Percentiles rank a stretch among this genome's conserved stretches.
Conservation (phyloP, 2,113 vertebrate genomes). For the Plestiodon gilberti region DNA sequence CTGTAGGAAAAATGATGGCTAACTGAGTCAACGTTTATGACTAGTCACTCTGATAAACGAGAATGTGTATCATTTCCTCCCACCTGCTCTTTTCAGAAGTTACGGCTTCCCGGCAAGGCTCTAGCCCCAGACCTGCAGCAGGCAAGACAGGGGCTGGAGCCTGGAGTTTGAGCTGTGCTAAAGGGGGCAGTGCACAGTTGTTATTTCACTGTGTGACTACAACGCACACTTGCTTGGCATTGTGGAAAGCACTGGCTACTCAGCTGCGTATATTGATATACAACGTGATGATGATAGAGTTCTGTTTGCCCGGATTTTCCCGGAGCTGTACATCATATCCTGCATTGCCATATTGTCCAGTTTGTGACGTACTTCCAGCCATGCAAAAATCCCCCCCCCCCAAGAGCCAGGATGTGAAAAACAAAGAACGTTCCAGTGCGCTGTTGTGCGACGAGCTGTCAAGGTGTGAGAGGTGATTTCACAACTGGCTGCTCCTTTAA, state of each 20-base stretch:
- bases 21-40: background rate
- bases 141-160: no score
- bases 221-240: no score
- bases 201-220: no score
- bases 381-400: background rate
- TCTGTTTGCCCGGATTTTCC: background rate
- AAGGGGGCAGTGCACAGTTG: no score
- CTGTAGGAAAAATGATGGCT: background rate
- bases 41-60: background rate
- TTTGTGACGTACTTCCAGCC: background rate
- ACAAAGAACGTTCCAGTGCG: background rate
- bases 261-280: no score
- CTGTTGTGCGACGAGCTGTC: background rate
- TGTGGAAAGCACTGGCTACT: no score
- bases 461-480: background rate
- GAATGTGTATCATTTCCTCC: background rate
- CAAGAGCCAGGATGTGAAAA: background rate
- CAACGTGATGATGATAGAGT: background rate
- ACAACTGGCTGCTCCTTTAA: background rate
- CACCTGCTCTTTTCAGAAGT: background rate
- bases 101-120: no score
- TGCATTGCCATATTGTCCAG: no score
- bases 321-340: background rate
- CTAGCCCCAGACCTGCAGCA: no score
- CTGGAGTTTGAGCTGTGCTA: no score